Base-by-base conservation (phyloP, 2,888 invertebrate genomes). In the Catocala sponsa region DNA sequence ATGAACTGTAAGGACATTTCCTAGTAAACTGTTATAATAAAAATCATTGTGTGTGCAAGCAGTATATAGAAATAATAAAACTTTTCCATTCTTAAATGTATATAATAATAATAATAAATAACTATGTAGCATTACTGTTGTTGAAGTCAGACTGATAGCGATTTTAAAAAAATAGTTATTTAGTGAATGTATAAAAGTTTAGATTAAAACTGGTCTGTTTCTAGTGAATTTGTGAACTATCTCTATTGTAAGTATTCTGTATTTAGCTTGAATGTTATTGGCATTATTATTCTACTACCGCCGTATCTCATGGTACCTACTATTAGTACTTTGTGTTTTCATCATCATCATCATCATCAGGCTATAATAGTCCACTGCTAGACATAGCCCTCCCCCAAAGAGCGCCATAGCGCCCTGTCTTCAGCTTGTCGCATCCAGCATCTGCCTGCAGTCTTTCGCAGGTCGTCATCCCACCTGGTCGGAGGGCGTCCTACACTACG, bases 61-160 rank as follows among this genome's bases (percentile, higher is more conserved):
- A 42, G 15, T 56, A 42, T 56, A 42, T 35, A 59, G 10, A 42
- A 13, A 56, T 42, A 52, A 46, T 51, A 15, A 38, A 55, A 53
- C 10, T 43, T 55, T 44, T 57, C 46, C 50, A 56, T 50, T 44
- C 56, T 44, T 61, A 68, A 59, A 48, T 80, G 71, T 78, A 79
- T 35, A 72, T 64, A 25, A 25, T 25, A 33, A 72, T 64, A 70
- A 55, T 72, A 61, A 64, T 53, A 66, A 68, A 62, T 80, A 81
- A 80, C 56, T 68, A 48, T 67, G 66, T 77, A 77, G 79, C 7
- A 68, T 84, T 78, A 86, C 73, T 82, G 84, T 86, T 90, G 88
- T 89, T 90, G 80, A 87, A 80, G 84, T 85, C 92, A 91, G 92
- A 92, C 92, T 92, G 92, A 92, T 92, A 91, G 89, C 81, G 68